Evolutionary conservation across 2,888 invertebrate species (phyloP), one percentile per base, ranked within the genome.

Genomic region (Chymomyza caudatula): DNA sequence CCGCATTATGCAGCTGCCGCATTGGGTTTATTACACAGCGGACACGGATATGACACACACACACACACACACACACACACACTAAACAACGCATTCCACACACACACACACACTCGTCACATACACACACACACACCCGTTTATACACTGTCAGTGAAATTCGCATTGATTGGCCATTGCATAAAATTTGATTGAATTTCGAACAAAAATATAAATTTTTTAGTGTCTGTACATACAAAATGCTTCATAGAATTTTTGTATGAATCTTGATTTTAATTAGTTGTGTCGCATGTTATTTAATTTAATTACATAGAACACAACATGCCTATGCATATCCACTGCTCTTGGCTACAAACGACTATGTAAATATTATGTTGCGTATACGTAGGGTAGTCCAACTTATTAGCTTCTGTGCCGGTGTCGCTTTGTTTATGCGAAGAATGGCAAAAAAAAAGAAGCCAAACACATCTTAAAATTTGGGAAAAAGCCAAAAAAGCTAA

Each of bases 231-330:
- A 20, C 13, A 22, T 11, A 20, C 19, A 22, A 51, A 22, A 2
- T 51, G 22, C 8, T 20, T 19, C 51, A 20, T 51, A 8, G 51
- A 3, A 22, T 20, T 47, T 1, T 13, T 17, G 47, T 47, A 8
- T 3, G 4, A 13, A 20, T 19, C 51, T 51, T 13, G 11, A 1
- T 51, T 61, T 61, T 54, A 61, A 55, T 61, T 61, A 61, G 54
- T 61, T 62, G 49, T 62, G 56, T 62, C 56, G 72, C 71, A 66
- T 56, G 68, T 60, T 73, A 81, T 79, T 82, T 79, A 82, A 81
- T 82, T 81, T 81, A 81, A 81, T 82, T 82, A 82, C 81, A 79
- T 82, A 47, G 70, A 79, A 76, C 67, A 3, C 29, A 37, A 51
- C 19, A 22, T 51, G 51, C 22, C 51, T 0, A 20, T 79, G 84